Conservation (phyloP, 2,888 invertebrate genomes). For the Tenthredo amoena region DNA sequence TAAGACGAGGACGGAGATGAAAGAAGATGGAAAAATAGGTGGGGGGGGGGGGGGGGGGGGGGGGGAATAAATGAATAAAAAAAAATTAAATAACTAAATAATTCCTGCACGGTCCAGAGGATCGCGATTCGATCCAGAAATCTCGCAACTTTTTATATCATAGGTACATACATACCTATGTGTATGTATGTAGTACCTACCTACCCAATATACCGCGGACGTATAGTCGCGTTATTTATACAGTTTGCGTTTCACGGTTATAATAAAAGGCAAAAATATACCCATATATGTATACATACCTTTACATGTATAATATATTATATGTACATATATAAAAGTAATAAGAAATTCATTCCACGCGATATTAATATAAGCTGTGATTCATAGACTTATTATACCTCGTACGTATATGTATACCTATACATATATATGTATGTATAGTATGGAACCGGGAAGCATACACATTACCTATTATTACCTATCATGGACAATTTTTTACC, state of each 20-base stretch:
- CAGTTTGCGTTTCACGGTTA: background rate
- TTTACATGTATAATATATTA: background rate
- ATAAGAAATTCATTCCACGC: background rate
- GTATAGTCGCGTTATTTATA: background rate
- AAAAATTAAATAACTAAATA: background rate
- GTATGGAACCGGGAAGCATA: too few species aligned
- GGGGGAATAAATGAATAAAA: background rate
- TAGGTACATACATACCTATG: background rate
- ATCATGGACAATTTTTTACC: too few species aligned
- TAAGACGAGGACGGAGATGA: background rate
- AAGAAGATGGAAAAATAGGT: background rate
- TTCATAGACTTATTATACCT: background rate
- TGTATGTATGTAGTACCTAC: background rate
- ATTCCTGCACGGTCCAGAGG: conserved; percentile 13
- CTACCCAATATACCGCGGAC: background rate
- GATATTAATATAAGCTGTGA: background rate
- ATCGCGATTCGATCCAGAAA: conserved; percentile 27
- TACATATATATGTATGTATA: too few species aligned
- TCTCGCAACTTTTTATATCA: conserved; percentile 23
- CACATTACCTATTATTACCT: too few species aligned
- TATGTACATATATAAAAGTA: background rate
- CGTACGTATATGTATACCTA: background rate
- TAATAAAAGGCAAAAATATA: background rate
- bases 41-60: too few species aligned
- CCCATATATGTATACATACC: background rate